Conservation (phyloP, 2,888 invertebrate species). For the Yponomeuta evonymella region DNA sequence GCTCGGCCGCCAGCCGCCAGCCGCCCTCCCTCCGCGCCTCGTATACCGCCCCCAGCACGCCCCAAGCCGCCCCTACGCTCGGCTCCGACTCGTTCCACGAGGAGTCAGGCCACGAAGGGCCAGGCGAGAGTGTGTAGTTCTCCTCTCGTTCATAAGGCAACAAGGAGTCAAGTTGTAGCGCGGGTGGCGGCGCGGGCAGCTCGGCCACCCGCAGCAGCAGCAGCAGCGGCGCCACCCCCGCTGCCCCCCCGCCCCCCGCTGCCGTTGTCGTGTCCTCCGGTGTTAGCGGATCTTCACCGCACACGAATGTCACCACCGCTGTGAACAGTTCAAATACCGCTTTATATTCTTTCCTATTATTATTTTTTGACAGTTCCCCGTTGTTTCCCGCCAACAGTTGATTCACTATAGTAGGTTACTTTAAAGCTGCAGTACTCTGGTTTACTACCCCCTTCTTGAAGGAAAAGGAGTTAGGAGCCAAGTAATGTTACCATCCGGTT, state of each 20-base stretch:
- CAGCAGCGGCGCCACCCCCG: too few species aligned
- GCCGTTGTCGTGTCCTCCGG: not conserved
- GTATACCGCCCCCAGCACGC: not conserved
- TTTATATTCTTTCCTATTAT: not conserved
- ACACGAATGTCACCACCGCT: not conserved
- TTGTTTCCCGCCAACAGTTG: too few species aligned
- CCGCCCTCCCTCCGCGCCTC: not conserved
- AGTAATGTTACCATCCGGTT: conserved; percentile 36
- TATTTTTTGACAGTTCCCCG: too few species aligned
- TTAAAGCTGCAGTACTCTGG: too few species aligned
- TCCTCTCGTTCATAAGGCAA: not conserved
- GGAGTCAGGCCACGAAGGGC: not conserved
- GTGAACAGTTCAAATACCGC: not conserved
- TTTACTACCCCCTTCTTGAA: not conserved
- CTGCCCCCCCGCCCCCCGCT: too few species aligned
- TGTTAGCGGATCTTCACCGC: not conserved
- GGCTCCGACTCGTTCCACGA: not conserved
- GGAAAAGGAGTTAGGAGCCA: not conserved
- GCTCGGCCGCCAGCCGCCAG: conserved; percentile 11
- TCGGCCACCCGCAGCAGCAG: too few species aligned
- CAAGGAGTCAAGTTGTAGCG: not conserved
- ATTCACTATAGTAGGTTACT: too few species aligned
- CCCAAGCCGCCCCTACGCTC: not conserved
- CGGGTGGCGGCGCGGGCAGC: too few species aligned
- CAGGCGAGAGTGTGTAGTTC: not conserved